These are phyloP conservation scores for Pelvicachromis taeniatus DNA, from an alignment of 2,113 vertebrate genomes.

Conservation along the genomic window DNA sequence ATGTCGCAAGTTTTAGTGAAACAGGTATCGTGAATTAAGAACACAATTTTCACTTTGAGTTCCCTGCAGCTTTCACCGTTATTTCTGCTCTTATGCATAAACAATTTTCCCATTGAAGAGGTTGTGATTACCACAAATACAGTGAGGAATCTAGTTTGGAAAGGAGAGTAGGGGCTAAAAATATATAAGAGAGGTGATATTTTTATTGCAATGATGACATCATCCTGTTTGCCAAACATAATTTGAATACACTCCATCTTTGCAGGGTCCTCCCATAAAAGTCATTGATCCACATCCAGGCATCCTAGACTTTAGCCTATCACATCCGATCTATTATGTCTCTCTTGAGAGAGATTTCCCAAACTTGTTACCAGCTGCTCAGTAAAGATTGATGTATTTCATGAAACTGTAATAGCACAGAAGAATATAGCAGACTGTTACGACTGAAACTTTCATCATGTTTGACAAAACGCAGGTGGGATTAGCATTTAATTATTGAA, in stretches of 20 bases:
- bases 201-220: conserved; percentile 3
- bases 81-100: neutral
- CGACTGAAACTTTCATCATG: neutral
- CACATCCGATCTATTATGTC: neutral
- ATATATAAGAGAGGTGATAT: neutral
- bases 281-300: conserved; percentile 17
- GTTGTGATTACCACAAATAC: neutral
- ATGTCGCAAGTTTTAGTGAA: neutral
- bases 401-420: neutral
- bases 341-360: neutral
- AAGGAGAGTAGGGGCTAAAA: neutral
- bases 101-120: neutral
- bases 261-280: neutral
- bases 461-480: neutral
- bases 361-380: neutral
- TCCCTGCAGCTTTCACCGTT: neutral
- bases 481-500: neutral
- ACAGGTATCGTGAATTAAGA: neutral
- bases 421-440: neutral
- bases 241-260: neutral
- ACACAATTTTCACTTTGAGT: neutral
- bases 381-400: neutral
- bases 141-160: neutral
- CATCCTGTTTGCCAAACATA: neutral
- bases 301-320: neutral